These are phyloP conservation scores for Sesia apiformis DNA, from an alignment of 2,888 invertebrate species.

Conservation along the genomic window DNA sequence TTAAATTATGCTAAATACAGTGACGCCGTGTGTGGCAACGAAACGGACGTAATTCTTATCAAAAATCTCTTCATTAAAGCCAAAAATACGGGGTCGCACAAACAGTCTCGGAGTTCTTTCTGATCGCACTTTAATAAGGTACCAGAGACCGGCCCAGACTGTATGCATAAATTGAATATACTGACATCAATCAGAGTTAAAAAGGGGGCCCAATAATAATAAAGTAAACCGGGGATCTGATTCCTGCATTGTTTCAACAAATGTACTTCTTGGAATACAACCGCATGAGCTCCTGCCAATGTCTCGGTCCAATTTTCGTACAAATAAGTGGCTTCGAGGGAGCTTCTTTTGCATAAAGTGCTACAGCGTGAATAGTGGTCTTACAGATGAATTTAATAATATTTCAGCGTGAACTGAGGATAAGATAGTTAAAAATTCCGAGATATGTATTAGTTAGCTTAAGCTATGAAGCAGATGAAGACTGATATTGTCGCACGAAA, in stretches of 20 bases:
- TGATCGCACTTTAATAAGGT: conserved; percentile 21
- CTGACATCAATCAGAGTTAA: conserved; percentile 32
- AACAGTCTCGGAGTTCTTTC: conserved; percentile 10
- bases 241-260: conserved; percentile 40
- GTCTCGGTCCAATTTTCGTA: conserved; percentile 2
- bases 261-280: conserved; percentile 40
- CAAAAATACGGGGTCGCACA: conserved; percentile 29
- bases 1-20: conserved; percentile 8
- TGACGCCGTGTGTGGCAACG: conserved; percentile 39
- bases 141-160: conserved; percentile 1
- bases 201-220: conserved; percentile 44
- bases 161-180: not conserved
- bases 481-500: too few species aligned
- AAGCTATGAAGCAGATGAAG: too few species aligned
- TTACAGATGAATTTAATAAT: too few species aligned
- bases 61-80: conserved; percentile 41
- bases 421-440: too few species aligned
- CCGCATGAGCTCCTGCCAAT: conserved; percentile 13
- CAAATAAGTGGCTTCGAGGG: conserved; percentile 13
- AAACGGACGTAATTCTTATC: conserved; percentile 30
- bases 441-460: too few species aligned
- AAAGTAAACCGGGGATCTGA: conserved; percentile 37
- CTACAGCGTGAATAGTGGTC: not conserved
- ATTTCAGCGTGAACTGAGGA: too few species aligned
- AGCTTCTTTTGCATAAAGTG: not conserved